These are phyloP conservation scores for Lasioglossum malachurum DNA, from an alignment of 2,888 invertebrate genomes.

Conservation along the genomic window DNA sequence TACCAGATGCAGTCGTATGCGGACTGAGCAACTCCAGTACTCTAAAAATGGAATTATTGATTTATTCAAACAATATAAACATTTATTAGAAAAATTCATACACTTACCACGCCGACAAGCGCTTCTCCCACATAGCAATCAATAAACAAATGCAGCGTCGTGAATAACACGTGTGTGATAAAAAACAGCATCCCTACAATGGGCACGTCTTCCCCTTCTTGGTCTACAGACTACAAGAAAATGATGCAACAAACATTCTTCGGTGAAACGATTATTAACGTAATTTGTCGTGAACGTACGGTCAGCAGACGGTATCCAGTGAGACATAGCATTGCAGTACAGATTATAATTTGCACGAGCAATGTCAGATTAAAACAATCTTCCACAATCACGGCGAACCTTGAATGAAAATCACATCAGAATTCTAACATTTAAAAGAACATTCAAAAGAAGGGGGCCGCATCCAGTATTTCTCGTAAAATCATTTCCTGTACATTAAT, in stretches of 20 bases:
- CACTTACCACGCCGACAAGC: conserved; percentile 57
- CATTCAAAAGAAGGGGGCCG: background rate
- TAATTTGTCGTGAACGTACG: conserved; percentile 41
- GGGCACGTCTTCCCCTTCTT: conserved; percentile 17
- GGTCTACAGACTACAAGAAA: conserved; percentile 50
- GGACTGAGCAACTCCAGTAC: conserved; percentile 39
- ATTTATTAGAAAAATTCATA: background rate
- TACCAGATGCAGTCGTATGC: conserved; percentile 62
- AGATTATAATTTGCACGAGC: conserved; percentile 60
- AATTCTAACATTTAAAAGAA: background rate
- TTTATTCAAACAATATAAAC: background rate
- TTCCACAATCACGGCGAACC: conserved; percentile 62
- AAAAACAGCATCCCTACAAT: conserved; percentile 48
- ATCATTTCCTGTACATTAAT: too few relatives aligned
- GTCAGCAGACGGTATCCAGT: conserved; percentile 69
- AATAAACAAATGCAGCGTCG: conserved; percentile 69
- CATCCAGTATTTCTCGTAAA: background rate
- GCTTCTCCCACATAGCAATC: conserved; percentile 73
- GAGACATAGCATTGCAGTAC: conserved; percentile 64
- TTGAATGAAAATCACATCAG: conserved; percentile 7
- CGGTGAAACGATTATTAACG: background rate
- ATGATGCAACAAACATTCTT: background rate
- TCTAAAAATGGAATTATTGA: conserved; percentile 43
- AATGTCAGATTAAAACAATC: conserved; percentile 68
- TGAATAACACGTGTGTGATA: conserved; percentile 42